Percentiles rank a stretch among this genome's conserved stretches.
Conservation (phyloP, 2,113 vertebrate genomes). For the Pygoscelis adeliae region DNA sequence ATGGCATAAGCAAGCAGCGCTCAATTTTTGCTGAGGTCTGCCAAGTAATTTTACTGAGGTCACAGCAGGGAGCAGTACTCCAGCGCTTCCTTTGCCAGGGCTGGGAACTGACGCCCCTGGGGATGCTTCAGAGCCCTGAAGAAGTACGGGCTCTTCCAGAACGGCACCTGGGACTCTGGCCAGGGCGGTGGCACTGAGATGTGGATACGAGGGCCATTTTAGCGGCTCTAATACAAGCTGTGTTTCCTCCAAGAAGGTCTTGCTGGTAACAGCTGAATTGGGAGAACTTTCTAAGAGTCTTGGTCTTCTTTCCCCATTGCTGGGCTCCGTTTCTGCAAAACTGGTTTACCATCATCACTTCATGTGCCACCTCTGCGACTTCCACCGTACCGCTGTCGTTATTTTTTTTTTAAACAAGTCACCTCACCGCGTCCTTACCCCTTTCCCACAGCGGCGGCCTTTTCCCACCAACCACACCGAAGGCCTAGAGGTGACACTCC, state of each 20-base stretch:
- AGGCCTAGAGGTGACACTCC: accelerated
- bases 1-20: not conserved
- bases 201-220: accelerated
- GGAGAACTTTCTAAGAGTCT: not conserved
- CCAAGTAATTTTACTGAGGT: not conserved
- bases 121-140: not conserved
- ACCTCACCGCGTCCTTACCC: too few relatives aligned
- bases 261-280: accelerated
- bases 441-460: accelerated
- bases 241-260: not conserved
- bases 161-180: not conserved
- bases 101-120: not conserved
- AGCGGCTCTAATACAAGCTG: not conserved
- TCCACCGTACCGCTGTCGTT: accelerated
- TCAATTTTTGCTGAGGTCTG: not conserved
- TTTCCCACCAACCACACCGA: too few relatives aligned
- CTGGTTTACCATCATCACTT: accelerated
- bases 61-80: not conserved
- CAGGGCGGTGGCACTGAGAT: not conserved
- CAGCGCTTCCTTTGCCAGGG: not conserved
- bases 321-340: not conserved
- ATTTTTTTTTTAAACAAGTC: not conserved
- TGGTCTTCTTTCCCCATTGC: accelerated
- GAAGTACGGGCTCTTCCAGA: not conserved
- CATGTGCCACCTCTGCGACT: not conserved